phyloP scores from a whole-genome alignment of 2,113 vertebrate genomes.

The Montifringilla adamsi region DNA sequence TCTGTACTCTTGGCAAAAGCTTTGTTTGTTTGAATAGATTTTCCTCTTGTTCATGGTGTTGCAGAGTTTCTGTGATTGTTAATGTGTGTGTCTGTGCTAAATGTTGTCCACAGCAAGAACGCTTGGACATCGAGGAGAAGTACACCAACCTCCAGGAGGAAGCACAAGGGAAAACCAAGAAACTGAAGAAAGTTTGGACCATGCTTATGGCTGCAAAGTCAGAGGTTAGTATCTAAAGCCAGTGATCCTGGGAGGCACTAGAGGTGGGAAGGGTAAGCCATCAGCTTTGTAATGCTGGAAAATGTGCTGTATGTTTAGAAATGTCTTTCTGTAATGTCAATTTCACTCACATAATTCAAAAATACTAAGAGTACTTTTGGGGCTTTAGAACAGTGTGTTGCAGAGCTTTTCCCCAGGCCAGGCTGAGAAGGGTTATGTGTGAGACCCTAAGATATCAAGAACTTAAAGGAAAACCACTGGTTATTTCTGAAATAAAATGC shows the following conservation, averaged over 20 bases:
- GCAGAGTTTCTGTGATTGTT: neutral
- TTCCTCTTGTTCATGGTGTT: neutral
- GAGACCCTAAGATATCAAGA: neutral
- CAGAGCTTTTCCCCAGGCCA: neutral
- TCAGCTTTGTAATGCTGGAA: neutral
- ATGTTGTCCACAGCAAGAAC: slow-evolving; percentile 87
- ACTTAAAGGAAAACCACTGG: neutral
- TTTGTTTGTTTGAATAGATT: neutral
- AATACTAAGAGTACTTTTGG: neutral
- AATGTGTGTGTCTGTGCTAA: neutral
- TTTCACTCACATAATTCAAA: neutral
- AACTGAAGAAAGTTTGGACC: slow-evolving; percentile 99
- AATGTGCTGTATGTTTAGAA: accelerated
- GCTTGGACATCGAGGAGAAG: slow-evolving; percentile 97
- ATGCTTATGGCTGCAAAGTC: slow-evolving; percentile 99
- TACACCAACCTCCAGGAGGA: slow-evolving; percentile 98
- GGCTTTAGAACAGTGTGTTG: neutral
- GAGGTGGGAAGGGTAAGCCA: neutral
- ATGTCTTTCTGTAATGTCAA: neutral
- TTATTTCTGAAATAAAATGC: neutral
- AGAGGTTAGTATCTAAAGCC: slow-evolving; percentile 77
- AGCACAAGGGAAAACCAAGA: slow-evolving; percentile 97
- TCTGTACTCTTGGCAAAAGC: neutral
- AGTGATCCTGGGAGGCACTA: neutral
- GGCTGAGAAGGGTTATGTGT: neutral